Base-by-base conservation (phyloP, 2,113 vertebrate species). In the Meriones unguiculatus region DNA sequence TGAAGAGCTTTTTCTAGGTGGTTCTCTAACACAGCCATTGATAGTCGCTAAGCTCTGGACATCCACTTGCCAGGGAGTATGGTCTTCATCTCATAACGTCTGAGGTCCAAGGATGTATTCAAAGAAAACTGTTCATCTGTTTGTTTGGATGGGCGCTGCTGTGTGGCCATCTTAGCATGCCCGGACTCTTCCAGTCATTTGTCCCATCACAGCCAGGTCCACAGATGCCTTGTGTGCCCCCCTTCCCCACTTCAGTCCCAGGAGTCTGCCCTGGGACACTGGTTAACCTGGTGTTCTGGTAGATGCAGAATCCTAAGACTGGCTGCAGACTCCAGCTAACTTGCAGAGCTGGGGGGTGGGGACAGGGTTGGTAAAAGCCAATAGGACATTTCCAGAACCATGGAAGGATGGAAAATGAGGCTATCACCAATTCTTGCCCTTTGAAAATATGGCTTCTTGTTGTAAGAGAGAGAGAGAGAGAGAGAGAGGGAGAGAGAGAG, bases 121-220 rank as follows among this genome's bases (percentile, higher is more conserved):
- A 46, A 72, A 92, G 84, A 88, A 86, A 59, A 50, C 65, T 38
- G 10, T 54, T 30, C 14, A 8, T 82, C 17, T 32, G 25, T 65
- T 65, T 77, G 32, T 72, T 22, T 80, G 69, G n/a, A 28, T n/a
- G 7, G 13, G 28, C 3, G 3, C 30, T 4, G 14, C 62, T 54
- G 7, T 72, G 59, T 8, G 20, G 77, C 35, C 69, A 0, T 57
- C 20, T 1, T 18, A 5, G 20, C 7, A 3, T 28, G 2, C 7
- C 14, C 1, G 5, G 35, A 24, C 70, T 57, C 52, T 30, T 54
- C 86, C 10, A 57, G 67, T 12, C 69, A 22, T 32, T 1, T 54
- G 50, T 50, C 11, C 1, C 3, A 0, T 50, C 20, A 50, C 3
- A 46, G 7, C 65, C 14, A 80, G n/a, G 8, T 54, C 5, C 1